Conservation (phyloP, 2,113 vertebrate genomes). For the Leptocoma aspasia region DNA sequence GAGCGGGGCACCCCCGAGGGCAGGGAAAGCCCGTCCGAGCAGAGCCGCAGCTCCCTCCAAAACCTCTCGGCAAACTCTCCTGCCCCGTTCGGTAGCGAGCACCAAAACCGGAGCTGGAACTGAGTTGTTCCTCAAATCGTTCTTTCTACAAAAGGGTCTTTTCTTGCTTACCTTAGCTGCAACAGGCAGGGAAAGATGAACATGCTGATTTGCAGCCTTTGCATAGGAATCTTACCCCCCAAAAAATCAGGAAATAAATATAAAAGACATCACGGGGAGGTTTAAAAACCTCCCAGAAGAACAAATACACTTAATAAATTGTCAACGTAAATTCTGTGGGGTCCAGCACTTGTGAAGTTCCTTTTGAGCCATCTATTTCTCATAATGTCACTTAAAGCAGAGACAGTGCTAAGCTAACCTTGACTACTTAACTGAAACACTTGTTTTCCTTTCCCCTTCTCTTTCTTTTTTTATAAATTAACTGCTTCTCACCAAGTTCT, state of each 20-base stretch:
- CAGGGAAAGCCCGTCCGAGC: not conserved
- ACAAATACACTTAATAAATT: not conserved
- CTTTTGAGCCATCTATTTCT: slow-evolving; percentile 2
- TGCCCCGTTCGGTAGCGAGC: not conserved
- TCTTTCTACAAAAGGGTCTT: not conserved
- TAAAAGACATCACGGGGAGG: not conserved
- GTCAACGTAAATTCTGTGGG: not conserved
- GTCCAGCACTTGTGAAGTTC: not conserved
- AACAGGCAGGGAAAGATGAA: not conserved
- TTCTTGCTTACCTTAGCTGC: not conserved
- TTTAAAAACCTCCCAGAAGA: not conserved
- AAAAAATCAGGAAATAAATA: not conserved
- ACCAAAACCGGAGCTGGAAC: not conserved
- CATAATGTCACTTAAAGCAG: not conserved
- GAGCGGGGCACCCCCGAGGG: not conserved
- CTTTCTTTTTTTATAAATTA: not conserved
- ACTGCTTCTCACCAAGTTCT: slow-evolving; percentile 21
- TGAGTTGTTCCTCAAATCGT: not conserved
- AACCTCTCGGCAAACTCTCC: not conserved
- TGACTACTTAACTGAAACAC: not conserved
- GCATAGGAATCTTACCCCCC: not conserved
- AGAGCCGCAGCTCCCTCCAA: not conserved
- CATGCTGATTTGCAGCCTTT: not conserved
- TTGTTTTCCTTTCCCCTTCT: not conserved
- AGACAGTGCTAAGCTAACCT: not conserved